A percentile compares a stretch with the other conserved stretches of the same genome.
These are phyloP conservation scores for Eurytoma californica DNA, from an alignment of 2,888 invertebrate species.

Conservation along the genomic window DNA sequence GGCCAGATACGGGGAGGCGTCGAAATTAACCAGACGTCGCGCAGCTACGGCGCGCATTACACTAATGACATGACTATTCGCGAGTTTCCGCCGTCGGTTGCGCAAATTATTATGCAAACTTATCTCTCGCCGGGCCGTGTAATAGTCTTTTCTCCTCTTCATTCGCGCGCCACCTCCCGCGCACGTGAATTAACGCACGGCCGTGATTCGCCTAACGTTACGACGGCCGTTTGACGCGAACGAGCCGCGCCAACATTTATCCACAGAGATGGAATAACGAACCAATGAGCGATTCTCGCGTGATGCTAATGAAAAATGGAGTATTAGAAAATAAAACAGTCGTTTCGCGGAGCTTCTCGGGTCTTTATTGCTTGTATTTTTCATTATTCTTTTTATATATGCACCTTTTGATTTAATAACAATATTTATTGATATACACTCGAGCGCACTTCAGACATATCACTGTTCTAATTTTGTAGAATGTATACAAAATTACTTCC, in stretches of 20 bases:
- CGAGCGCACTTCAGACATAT: too few species aligned
- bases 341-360: too few species aligned
- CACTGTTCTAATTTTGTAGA: too few species aligned
- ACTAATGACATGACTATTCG: slow-evolving; percentile 42
- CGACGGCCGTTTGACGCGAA: not conserved
- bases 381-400: not conserved
- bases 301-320: slow-evolving; percentile 1
- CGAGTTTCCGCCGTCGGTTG: slow-evolving; percentile 14
- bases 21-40: slow-evolving; percentile 47
- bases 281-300: not conserved
- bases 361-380: not conserved
- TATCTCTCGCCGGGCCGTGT: slow-evolving; percentile 4
- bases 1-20: not conserved
- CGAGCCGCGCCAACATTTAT: slow-evolving; percentile 11
- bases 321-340: not conserved
- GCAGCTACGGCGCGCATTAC: slow-evolving; percentile 23
- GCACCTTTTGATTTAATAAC: too few species aligned
- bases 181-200: slow-evolving; percentile 3
- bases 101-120: slow-evolving; percentile 46
- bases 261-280: not conserved
- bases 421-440: too few species aligned
- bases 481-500: too few species aligned
- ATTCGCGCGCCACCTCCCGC: not conserved
- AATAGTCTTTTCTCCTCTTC: slow-evolving; percentile 24
- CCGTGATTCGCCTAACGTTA: not conserved